phyloP scores from a whole-genome alignment of 1,140 invertebrate species.

The Pseudomyrmex flavicornis region DNA sequence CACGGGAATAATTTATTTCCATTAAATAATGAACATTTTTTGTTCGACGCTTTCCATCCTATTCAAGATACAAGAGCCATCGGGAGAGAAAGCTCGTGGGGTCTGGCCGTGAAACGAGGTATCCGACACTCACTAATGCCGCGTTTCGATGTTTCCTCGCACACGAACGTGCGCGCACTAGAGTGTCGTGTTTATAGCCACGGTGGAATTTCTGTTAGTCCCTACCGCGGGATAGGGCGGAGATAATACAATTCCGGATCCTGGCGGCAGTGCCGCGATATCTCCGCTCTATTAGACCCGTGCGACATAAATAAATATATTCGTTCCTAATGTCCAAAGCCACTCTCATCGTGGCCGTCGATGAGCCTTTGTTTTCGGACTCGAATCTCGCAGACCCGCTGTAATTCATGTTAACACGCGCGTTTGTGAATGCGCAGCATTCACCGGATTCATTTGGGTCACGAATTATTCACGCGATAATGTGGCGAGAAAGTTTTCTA shows the following conservation, averaged over 20 bases:
- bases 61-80: conserved; percentile 16
- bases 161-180: conserved; percentile 23
- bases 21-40: conserved; percentile 52
- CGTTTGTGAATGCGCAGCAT: background rate
- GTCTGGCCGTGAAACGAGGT: conserved; percentile 25
- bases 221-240: conserved; percentile 50
- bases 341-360: conserved; percentile 57
- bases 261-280: conserved; percentile 40
- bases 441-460: conserved; percentile 3
- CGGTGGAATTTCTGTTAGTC: conserved; percentile 74
- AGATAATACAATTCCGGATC: conserved; percentile 73
- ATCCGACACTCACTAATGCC: conserved; percentile 57
- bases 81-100: conserved; percentile 38
- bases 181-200: conserved; percentile 68
- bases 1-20: conserved; percentile 24
- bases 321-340: conserved; percentile 69
- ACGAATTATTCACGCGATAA: conserved; percentile 40
- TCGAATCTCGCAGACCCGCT: conserved; percentile 14
- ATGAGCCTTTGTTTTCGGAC: conserved; percentile 44
- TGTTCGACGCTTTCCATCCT: conserved; percentile 20
- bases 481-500: conserved; percentile 37
- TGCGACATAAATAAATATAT: conserved; percentile 74
- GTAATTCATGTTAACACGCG: conserved; percentile 39
- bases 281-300: conserved; percentile 65
- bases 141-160: conserved; percentile 36